Conservation (phyloP, 2,797 vertebrate species). For the Coilia nasus region DNA sequence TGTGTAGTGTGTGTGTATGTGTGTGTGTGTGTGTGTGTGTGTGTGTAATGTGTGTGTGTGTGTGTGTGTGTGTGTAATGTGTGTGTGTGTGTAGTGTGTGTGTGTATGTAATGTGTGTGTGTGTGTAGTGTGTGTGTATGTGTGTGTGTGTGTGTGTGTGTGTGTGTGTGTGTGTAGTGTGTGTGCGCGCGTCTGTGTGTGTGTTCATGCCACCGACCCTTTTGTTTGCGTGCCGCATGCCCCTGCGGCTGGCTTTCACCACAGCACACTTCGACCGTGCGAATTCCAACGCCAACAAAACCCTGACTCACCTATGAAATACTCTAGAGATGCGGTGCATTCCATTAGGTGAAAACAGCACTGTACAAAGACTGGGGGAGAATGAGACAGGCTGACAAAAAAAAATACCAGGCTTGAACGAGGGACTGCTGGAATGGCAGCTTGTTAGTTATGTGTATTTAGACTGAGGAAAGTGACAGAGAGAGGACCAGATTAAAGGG, state of each 20-base stretch:
- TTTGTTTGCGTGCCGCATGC: conserved; percentile 40
- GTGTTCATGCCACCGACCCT: conserved; percentile 12
- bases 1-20: too few relatives aligned
- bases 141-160: conserved; percentile 24
- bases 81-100: neutral
- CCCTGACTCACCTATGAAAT: neutral
- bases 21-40: neutral
- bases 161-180: neutral
- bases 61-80: neutral
- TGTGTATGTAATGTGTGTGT: conserved; percentile 7
- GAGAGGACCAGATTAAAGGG: neutral
- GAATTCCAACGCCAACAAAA: neutral
- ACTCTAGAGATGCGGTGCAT: neutral
- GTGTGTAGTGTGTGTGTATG: too few relatives aligned
- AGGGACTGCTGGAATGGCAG: neutral
- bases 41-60: neutral
- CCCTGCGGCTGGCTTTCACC: conserved; percentile 28
- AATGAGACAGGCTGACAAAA: neutral
- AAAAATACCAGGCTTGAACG: neutral
- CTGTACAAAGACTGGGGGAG: neutral
- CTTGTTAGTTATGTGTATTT: neutral
- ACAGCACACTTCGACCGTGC: neutral
- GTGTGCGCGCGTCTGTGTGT: neutral
- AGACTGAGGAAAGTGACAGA: neutral
- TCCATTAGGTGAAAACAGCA: neutral